Percentiles rank a stretch among this genome's conserved stretches.
These are phyloP conservation scores for Baryphthengus martii DNA, from an alignment of 2,113 vertebrate genomes.

Conservation along the genomic window DNA sequence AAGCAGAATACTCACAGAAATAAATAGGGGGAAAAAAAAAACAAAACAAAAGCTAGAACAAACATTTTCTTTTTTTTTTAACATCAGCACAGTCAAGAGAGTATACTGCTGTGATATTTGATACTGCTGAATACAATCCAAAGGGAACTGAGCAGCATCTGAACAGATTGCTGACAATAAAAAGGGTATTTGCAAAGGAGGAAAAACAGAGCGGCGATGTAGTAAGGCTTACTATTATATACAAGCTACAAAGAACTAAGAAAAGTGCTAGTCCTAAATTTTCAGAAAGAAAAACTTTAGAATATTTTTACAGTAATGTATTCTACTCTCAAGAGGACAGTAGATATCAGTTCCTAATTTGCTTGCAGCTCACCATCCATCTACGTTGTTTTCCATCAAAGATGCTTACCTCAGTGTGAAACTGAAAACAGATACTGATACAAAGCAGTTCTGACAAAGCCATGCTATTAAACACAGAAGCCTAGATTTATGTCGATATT, in stretches of 20 bases:
- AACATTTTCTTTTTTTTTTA: neutral
- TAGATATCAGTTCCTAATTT: neutral
- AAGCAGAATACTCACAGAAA: neutral
- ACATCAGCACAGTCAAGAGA: neutral
- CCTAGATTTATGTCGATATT: neutral
- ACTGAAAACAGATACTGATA: neutral
- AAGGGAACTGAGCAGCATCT: neutral
- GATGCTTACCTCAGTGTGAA: neutral
- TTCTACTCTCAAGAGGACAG: neutral
- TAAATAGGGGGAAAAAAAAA: neutral
- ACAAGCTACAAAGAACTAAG: neutral
- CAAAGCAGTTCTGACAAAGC: neutral
- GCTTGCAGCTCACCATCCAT: neutral
- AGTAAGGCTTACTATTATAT: neutral
- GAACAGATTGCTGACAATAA: neutral
- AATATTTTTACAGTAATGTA: neutral
- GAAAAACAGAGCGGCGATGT: neutral
- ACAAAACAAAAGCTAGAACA: neutral
- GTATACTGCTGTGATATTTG: neutral
- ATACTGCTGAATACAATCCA: neutral
- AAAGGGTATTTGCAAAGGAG: neutral
- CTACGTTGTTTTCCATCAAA: neutral
- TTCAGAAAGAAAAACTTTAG: neutral
- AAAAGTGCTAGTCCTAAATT: neutral
- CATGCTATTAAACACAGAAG: neutral